Evolutionary conservation across 2,797 vertebrate species (phyloP).

Genomic region (Dallia pectoralis): DNA sequence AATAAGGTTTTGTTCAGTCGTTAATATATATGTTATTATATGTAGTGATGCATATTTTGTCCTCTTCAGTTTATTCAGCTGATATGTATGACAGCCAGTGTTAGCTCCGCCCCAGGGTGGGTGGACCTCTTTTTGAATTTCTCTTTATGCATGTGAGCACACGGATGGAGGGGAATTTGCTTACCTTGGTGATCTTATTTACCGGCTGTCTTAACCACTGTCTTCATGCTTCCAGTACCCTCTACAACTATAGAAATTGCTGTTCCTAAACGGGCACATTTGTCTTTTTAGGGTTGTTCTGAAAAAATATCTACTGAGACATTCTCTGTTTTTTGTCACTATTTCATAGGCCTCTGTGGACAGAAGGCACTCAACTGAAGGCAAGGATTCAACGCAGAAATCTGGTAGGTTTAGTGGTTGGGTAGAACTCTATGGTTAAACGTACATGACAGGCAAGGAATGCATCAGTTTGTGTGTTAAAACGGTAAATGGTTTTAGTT

Average conservation of each 20-base stretch:
- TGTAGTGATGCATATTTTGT: conserved; percentile 26
- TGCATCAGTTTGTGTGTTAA: too few species aligned
- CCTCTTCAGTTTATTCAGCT: conserved; percentile 56
- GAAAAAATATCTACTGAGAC: not conserved
- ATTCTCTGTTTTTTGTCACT: conserved; percentile 22
- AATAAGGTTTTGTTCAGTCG: not conserved
- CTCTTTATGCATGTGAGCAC: conserved; percentile 43
- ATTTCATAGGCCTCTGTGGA: conserved; percentile 81
- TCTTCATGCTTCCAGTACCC: not conserved
- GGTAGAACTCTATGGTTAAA: not conserved
- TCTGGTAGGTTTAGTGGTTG: conserved; percentile 68
- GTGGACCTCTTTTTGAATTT: conserved; percentile 47
- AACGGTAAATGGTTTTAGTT: too few species aligned
- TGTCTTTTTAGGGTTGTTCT: not conserved
- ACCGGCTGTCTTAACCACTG: not conserved
- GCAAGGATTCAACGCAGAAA: conserved; percentile 75
- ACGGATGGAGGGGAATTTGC: conserved; percentile 34
- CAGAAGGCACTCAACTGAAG: conserved; percentile 73
- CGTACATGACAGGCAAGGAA: not conserved
- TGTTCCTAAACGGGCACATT: not conserved
- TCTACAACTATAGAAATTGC: too few species aligned
- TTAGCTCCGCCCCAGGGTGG: conserved; percentile 54
- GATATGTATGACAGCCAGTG: conserved; percentile 61
- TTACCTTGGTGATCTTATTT: conserved; percentile 16
- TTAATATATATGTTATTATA: too few species aligned